Evolutionary conservation across 2,888 invertebrate genomes (phyloP), one percentile per base, ranked within the genome.

Genomic region (Eristalis arbustorum): DNA sequence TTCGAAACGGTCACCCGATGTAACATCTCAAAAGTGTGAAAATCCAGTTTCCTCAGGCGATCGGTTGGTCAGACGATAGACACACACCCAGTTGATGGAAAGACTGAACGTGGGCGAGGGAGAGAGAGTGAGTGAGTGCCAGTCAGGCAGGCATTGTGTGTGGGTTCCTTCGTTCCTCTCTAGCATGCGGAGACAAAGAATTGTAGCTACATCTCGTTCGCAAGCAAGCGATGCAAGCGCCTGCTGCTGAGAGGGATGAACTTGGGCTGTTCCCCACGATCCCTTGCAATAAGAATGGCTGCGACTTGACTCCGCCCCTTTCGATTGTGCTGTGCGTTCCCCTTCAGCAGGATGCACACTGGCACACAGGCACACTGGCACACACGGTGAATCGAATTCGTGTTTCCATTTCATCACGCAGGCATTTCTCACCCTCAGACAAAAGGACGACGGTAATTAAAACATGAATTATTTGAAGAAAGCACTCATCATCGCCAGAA

Each of bases 1-100:
- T 92, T 91, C 89, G 90, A 91, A 91, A 91, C 90, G 91, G 90
- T 91, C 91, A 91, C 85, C 89, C 77, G 62, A 22, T 69, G 73
- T 68, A 73, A 57, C 71, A 87, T 68, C 83, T 87, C 56, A 63
- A 83, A 31, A 64, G 71, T 72, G 59, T 14, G 71, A 63, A 78
- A 78, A 49, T 57, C 83, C 75, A 83, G 74, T 78, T 75, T 63
- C 37, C 72, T 59, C 62, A 49, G 37, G 22, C 37, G 84, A 82
- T 85, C 85, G 34, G 77, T 73, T 77, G 68, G 68, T 64, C 73
- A 71, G 34, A 31, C 71, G 63, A 81, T 64, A 69, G 49, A 6
- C 49, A 49, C 49, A 49, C 63, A 73, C 28, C 42, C 66, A 59
- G 57, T 57, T 42, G 25, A 75, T 59, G n/a, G 67, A 67, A 42